Evolutionary conservation across 2,888 invertebrate genomes (phyloP), one percentile per base, ranked within the genome.

Genomic region (Sabatieria punctata): DNA sequence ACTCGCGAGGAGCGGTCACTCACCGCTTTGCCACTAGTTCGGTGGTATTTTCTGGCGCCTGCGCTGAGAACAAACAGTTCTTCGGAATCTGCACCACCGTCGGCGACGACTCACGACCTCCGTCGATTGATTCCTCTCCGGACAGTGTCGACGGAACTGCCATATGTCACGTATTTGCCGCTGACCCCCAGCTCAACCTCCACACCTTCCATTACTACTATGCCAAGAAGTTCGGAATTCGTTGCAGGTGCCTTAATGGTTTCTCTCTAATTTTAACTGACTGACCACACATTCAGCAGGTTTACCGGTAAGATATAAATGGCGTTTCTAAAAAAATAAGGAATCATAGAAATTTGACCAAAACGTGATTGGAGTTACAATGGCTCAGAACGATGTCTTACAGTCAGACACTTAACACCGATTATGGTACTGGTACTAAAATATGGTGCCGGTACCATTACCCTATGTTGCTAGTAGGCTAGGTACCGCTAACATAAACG

Each of bases 131-230:
- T 30, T 8, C n/a, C 11, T n/a, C 38, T 8, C 38, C 38, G 38
- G 38, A 6, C 22, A 8, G 6, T 4, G 27, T 33, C 21, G 30
- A 23, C 50, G 51, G 13, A 47, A 51, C 19, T 40, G 43, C 33
- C 47, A 53, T 43, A 45, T 89, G 91, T 61, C 91, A 93, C 67
- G 85, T 91, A 0, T 93, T 93, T 65, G 85, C 85, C 49, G 82
- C 88, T 8, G 88, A 91, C 63, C 79, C 85, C 0, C 80, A 85
- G 65, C 72, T 85, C 56, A 77, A 79, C 2, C 79, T 82, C 49
- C 91, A 93, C 64, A 75, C 75, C 25, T 75, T 78, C 38, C 91
- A 93, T 67, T 69, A 76, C 2, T 72, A 75, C n/a, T 78, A 80
- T 59, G 85, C 86, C 0, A 77, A 78, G 54, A 77, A 77, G 54